Base-by-base conservation (phyloP, 2,113 vertebrate genomes). In the Myotis lucifugus region DNA sequence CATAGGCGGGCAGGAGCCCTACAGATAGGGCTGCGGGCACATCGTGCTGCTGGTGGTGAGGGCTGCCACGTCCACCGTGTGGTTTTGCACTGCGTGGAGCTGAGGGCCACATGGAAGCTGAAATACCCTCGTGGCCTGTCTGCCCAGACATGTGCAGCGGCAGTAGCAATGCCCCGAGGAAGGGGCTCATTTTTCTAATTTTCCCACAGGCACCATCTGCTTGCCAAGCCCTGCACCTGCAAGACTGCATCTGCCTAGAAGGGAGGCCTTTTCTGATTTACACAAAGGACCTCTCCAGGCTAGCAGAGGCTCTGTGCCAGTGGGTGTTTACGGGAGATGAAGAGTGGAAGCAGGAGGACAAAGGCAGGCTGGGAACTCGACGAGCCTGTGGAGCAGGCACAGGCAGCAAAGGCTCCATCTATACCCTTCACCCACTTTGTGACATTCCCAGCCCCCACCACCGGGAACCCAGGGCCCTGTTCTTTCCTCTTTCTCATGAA, bases 181-280 rank as follows among this genome's bases (percentile, higher is more conserved):
- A 90, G 40, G 64, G 13, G 54, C 18, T 95, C n/a, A 52, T 88
- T 81, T 52, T 34, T 84, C 46, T 59, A 42, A 90, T 91, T 69
- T 79, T 52, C 88, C 88, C 92, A 91, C 56, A 97, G 94, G 79
- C 56, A 96, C 94, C 97, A 96, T 96, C 91, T 93, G 93, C 79
- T 94, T 86, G 74, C 84, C 92, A 96, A 91, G 74, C 76, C n/a
- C 76, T 92, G 92, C 69, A 94, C 92, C 90, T 94, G 95, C 85
- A 85, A 90, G 77, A 34, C 0, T 66, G 81, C 88, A 52, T 96
- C 93, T 93, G 84, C 81, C 79, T 34, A 37, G 56, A 91, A 82
- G 42, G 88, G 67, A 91, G 37, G 69, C 8, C 32, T 37, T 64
- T 89, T 85, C 90, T 76, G 18, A 42, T 40, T 54, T 25, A 72